Conservation (phyloP, 2,113 vertebrate genomes). For the Oryzias curvinotus region DNA sequence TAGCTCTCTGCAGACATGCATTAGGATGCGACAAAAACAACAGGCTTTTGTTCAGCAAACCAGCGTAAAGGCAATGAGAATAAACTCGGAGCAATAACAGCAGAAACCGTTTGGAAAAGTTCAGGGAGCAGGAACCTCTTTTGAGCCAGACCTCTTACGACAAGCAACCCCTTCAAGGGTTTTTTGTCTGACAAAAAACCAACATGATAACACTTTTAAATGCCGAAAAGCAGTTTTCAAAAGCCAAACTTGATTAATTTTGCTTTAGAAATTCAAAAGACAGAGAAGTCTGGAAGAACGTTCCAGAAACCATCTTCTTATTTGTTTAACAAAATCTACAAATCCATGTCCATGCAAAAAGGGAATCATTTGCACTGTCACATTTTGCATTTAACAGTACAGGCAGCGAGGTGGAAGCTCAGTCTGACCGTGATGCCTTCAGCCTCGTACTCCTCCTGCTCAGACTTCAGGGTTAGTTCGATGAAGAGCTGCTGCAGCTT, state of each 20-base stretch:
- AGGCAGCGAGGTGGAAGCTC: background rate
- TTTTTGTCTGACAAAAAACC: too few relatives aligned
- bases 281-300: too few relatives aligned
- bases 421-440: conserved; percentile 93
- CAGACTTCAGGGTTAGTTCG: conserved; percentile 93
- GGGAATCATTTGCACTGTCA: too few relatives aligned
- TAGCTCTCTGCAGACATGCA: conserved; percentile 23
- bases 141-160: background rate
- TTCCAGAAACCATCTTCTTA: too few relatives aligned
- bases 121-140: background rate
- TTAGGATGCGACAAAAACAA: conserved; percentile 40
- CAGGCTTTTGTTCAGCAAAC: conserved; percentile 37
- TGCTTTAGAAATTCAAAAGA: too few relatives aligned
- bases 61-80: conserved; percentile 7
- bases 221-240: too few relatives aligned
- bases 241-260: too few relatives aligned
- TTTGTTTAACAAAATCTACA: too few relatives aligned
- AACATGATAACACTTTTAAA: too few relatives aligned
- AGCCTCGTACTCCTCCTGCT: conserved; percentile 96
- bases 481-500: conserved; percentile 98
- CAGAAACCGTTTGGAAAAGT: background rate
- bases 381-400: too few relatives aligned
- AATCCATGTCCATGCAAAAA: too few relatives aligned
- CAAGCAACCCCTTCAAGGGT: conserved; percentile 1
- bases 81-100: background rate